These are phyloP conservation scores for Brienomyrus longianalis DNA, from an alignment of 2,113 vertebrate genomes.

Conservation along the genomic window DNA sequence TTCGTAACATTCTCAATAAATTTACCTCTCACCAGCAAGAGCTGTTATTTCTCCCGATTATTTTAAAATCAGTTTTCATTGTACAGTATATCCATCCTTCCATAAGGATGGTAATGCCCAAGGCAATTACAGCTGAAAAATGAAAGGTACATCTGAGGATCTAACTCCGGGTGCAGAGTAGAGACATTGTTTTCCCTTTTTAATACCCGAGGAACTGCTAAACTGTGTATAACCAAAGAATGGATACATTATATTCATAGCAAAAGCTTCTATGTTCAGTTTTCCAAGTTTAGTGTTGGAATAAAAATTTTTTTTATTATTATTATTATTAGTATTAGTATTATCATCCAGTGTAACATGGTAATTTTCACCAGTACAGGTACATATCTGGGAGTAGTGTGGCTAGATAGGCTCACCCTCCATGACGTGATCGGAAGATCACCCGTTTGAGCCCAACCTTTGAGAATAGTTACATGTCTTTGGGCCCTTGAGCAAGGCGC, in stretches of 20 bases:
- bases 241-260: neutral
- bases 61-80: conserved; percentile 1
- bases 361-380: neutral
- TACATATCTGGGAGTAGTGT: neutral
- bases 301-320: neutral
- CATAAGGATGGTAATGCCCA: neutral
- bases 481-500: neutral
- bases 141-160: neutral
- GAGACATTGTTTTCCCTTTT: neutral
- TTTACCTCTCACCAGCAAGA: neutral
- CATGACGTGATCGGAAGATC: neutral
- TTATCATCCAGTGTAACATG: neutral
- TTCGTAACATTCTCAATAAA: neutral
- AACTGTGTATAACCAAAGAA: too few relatives aligned
- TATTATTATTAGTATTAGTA: neutral
- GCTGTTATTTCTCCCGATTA: neutral
- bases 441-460: neutral
- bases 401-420: neutral
- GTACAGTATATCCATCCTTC: neutral
- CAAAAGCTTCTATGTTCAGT: neutral
- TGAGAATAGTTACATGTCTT: neutral
- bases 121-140: neutral
- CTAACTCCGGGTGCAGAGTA: neutral
- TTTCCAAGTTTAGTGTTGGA: neutral
- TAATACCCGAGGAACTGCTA: neutral